Evolutionary conservation across 2,888 invertebrate genomes (phyloP), one percentile per base, ranked within the genome.

Genomic region (Caenorhabditis angaria): DNA sequence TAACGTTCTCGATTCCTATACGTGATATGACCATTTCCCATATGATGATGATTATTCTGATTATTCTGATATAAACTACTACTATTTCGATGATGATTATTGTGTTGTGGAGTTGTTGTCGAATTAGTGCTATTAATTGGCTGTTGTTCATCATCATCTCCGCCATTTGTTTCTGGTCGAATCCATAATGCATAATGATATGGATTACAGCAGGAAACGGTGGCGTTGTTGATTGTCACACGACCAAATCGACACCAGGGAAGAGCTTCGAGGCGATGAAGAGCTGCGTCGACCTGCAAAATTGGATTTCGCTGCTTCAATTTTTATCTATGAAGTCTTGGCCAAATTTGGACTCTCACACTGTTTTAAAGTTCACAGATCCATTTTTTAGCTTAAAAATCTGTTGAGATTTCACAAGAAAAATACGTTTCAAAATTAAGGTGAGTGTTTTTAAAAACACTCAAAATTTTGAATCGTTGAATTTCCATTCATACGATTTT

Each of bases 181-280:
- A 85, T 86, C 85, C 86, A 86, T 14, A 86, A 61, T 6, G 82
- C 86, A 67, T 86, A 86, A 70, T 86, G 86, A 67, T 81, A 86
- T 10, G 86, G 86, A 59, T 86, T 86, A 68, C 86, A 86, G 61
- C 86, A 86, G 24, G 84, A 85, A 20, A 84, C 71, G 1, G 86
- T 86, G 0, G 86, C 85, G 70, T 86, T 85, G 69, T 86, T 86
- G 60, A 86, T 85, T 0, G 86, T 86, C 20, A 86, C 86, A 47
- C 86, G 67, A 50, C 86, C 86, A 68, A 86, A 86, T 32, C 86
- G 77, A 77, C 86, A 86, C 86, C 86, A 86, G n/a, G 86, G 86
- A 53, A 86, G 68, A 2, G 85, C 84, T 64, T 86, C 86, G 8
- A 86, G 76, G 12, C 85, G 80, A 65, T 85, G 85, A 8, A 85